These are phyloP conservation scores for Lasioglossum figueresi DNA, from an alignment of 2,888 invertebrate species.

Conservation along the genomic window DNA sequence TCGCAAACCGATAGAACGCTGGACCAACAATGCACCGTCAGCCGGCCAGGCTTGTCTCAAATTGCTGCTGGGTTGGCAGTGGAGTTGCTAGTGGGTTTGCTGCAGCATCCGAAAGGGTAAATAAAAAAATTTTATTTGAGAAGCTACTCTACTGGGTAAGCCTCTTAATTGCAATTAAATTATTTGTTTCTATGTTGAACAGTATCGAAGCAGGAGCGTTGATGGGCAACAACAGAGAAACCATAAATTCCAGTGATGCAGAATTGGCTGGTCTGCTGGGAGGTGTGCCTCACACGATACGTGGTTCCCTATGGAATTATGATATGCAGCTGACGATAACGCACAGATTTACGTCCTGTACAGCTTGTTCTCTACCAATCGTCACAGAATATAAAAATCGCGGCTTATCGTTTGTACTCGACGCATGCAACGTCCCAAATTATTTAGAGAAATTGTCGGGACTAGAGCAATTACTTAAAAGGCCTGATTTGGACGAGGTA, in stretches of 20 bases:
- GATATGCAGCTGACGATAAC: conserved; percentile 94
- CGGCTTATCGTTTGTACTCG: conserved; percentile 86
- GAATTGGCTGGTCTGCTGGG: conserved; percentile 89
- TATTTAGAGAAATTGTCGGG: conserved; percentile 88
- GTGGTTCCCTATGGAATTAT: conserved; percentile 94
- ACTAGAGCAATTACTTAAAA: conserved; percentile 82
- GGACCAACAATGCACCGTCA: conserved; percentile 99
- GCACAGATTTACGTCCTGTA: conserved; percentile 94
- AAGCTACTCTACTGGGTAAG: background rate
- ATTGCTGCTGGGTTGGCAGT: conserved; percentile 96
- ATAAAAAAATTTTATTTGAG: conserved; percentile 13
- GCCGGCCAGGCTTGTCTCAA: conserved; percentile 96
- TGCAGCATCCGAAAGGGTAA: conserved; percentile 93
- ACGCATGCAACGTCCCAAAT: conserved; percentile 86
- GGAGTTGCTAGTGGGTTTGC: conserved; percentile 93
- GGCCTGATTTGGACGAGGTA: conserved; percentile 81
- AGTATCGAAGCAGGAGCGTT: conserved; percentile 79
- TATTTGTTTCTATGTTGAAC: background rate
- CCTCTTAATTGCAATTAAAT: too few species aligned
- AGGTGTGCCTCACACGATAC: conserved; percentile 95
- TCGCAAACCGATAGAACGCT: conserved; percentile 95
- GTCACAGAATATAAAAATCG: conserved; percentile 80
- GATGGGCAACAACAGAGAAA: conserved; percentile 85
- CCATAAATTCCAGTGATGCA: conserved; percentile 79
- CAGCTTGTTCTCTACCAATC: conserved; percentile 91